These are phyloP conservation scores for Labeo calbasu DNA, from an alignment of 2,797 vertebrate species.

Conservation along the genomic window DNA sequence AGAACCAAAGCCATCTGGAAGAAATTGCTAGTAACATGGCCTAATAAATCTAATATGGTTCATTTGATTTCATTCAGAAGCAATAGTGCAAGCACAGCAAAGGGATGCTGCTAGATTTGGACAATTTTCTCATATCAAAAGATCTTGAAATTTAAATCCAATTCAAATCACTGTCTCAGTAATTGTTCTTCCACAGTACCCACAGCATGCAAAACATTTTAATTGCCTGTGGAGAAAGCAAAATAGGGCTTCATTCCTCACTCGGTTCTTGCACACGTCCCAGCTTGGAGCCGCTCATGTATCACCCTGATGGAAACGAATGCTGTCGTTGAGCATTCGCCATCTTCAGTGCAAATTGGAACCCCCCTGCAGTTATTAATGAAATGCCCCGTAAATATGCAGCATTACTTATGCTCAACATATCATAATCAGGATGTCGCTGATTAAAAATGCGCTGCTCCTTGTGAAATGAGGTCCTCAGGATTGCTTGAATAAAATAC, in stretches of 20 bases:
- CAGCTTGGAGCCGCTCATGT: slow-evolving; percentile 56
- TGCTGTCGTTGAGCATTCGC: slow-evolving; percentile 59
- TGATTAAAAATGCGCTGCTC: slow-evolving; percentile 69
- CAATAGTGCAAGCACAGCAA: slow-evolving; percentile 1
- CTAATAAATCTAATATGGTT: slow-evolving; percentile 41
- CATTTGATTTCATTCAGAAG: slow-evolving; percentile 39
- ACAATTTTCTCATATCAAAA: slow-evolving; percentile 40
- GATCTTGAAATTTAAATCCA: slow-evolving; percentile 42
- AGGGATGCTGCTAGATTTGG: slow-evolving; percentile 27
- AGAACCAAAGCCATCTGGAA: slow-evolving; percentile 30
- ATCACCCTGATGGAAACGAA: slow-evolving; percentile 63
- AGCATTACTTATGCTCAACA: slow-evolving; percentile 63
- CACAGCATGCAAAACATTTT: slow-evolving; percentile 45
- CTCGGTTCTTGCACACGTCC: slow-evolving; percentile 47
- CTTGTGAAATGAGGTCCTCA: slow-evolving; percentile 65
- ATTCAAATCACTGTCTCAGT: slow-evolving; percentile 48
- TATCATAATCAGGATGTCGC: slow-evolving; percentile 72
- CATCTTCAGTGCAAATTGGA: slow-evolving; percentile 58
- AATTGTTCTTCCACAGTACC: slow-evolving; percentile 44
- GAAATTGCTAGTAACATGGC: slow-evolving; percentile 5
- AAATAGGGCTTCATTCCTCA: slow-evolving; percentile 32
- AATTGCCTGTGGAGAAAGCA: slow-evolving; percentile 48
- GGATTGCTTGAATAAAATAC: slow-evolving; percentile 62
- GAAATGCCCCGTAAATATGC: slow-evolving; percentile 66
- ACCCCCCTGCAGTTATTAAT: slow-evolving; percentile 64